Percentiles rank a stretch among this genome's conserved stretches.
phyloP scores from a whole-genome alignment of 2,797 vertebrate species.

The Sebastes vulpes region DNA sequence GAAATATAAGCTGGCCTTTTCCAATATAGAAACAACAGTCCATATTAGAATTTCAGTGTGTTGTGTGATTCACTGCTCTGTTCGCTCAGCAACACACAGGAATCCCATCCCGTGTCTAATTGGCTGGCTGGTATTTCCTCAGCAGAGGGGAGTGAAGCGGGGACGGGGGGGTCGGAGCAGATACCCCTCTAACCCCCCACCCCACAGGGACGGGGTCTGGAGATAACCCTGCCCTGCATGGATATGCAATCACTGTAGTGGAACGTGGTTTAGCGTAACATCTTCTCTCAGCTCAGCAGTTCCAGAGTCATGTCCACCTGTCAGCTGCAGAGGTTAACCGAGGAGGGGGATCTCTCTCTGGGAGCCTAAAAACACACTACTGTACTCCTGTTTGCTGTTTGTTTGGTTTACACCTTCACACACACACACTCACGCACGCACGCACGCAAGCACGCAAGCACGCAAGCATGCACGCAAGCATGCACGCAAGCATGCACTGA shows the following conservation, averaged over 20 bases:
- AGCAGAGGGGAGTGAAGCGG: constrained; percentile 22
- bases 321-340: constrained; percentile 32
- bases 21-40: background rate
- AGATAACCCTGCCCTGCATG: constrained; percentile 30
- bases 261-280: constrained; percentile 26
- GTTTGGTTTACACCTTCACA: constrained; percentile 39
- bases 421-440: background rate
- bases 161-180: background rate
- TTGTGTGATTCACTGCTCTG: constrained; percentile 32
- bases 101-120: constrained; percentile 66
- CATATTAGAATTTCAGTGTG: constrained; percentile 19
- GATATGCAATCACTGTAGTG: constrained; percentile 18
- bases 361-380: constrained; percentile 54
- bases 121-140: constrained; percentile 76
- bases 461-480: too few species aligned
- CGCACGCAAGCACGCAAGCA: background rate
- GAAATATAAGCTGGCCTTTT: background rate
- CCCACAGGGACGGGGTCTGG: background rate
- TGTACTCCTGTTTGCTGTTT: constrained; percentile 19
- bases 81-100: constrained; percentile 36
- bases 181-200: constrained; percentile 21
- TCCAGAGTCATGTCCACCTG: constrained; percentile 41
- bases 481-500: too few species aligned
- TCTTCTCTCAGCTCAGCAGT: constrained; percentile 26
- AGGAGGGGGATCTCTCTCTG: constrained; percentile 10